A percentile compares a stretch with the other conserved stretches of the same genome.
These are phyloP conservation scores for Molanna angustata DNA, from an alignment of 2,888 invertebrate species.

Conservation along the genomic window DNA sequence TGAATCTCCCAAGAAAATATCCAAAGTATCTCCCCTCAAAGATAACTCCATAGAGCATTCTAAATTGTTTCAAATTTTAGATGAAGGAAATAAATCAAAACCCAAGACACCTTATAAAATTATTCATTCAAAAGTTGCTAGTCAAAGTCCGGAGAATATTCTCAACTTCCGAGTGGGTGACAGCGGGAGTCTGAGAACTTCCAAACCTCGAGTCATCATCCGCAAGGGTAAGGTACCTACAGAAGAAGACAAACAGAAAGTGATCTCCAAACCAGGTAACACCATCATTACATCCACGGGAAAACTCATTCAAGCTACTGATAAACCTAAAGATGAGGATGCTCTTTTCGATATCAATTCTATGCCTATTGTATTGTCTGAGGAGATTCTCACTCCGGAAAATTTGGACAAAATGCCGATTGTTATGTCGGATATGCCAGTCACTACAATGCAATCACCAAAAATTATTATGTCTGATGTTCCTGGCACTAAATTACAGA, in stretches of 20 bases:
- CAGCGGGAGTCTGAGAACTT: slow-evolving; percentile 37
- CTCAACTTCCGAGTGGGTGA: slow-evolving; percentile 39
- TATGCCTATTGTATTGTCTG: slow-evolving; percentile 73
- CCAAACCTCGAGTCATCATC: slow-evolving; percentile 51
- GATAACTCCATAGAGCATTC: slow-evolving; percentile 40
- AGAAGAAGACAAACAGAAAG: slow-evolving; percentile 5
- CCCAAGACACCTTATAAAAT: slow-evolving; percentile 38
- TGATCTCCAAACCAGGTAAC: slow-evolving; percentile 29
- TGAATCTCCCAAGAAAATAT: not conserved
- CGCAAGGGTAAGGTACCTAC: slow-evolving; percentile 35
- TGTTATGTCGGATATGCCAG: slow-evolving; percentile 8
- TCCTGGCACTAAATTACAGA: not conserved
- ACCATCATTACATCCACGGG: slow-evolving; percentile 45
- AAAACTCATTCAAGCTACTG: slow-evolving; percentile 38
- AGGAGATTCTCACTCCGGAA: slow-evolving; percentile 66
- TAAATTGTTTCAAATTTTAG: slow-evolving; percentile 57
- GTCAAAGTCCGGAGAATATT: slow-evolving; percentile 45
- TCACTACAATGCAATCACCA: not conserved
- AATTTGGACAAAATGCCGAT: slow-evolving; percentile 68
- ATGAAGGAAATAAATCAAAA: slow-evolving; percentile 48
- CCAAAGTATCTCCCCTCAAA: not conserved
- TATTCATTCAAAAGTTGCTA: slow-evolving; percentile 37
- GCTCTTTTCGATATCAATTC: slow-evolving; percentile 68
- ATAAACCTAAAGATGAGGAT: slow-evolving; percentile 42
- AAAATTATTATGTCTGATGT: too few species aligned